A percentile compares a stretch with the other conserved stretches of the same genome.
These are phyloP conservation scores for Trialeurodes vaporariorum DNA, from an alignment of 1,140 invertebrate species.

Conservation along the genomic window DNA sequence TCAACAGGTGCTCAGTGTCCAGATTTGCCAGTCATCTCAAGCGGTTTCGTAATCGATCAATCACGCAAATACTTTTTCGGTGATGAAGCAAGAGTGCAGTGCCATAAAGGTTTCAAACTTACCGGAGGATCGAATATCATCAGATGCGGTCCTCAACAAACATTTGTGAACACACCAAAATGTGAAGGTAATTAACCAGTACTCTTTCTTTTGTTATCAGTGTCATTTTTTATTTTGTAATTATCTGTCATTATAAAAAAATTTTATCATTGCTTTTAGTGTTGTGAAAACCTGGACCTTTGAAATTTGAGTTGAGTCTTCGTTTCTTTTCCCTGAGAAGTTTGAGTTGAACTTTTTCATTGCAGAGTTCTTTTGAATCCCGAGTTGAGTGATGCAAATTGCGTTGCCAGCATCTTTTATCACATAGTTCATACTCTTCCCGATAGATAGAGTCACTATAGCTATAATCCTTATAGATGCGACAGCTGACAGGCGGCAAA, in stretches of 20 bases:
- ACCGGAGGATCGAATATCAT: constrained; percentile 79
- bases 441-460: too few relatives aligned
- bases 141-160: constrained; percentile 72
- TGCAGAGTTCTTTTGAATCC: too few relatives aligned
- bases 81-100: constrained; percentile 85
- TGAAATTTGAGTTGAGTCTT: too few relatives aligned
- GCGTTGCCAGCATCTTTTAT: too few relatives aligned
- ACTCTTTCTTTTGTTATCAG: not conserved
- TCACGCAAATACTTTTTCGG: constrained; percentile 67
- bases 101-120: constrained; percentile 76
- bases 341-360: too few relatives aligned
- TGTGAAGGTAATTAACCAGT: constrained; percentile 50
- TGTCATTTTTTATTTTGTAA: not conserved
- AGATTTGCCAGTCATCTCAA: constrained; percentile 67
- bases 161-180: constrained; percentile 69
- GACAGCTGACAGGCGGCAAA: too few relatives aligned
- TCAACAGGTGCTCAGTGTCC: constrained; percentile 51
- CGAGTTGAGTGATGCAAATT: too few relatives aligned
- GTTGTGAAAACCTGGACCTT: too few relatives aligned
- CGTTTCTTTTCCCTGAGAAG: too few relatives aligned
- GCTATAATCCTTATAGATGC: too few relatives aligned
- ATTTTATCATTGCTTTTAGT: too few relatives aligned
- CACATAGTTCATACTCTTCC: too few relatives aligned
- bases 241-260: constrained; percentile 8
- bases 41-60: constrained; percentile 62